Evolutionary conservation across 1,140 invertebrate genomes (phyloP), one percentile per base, ranked within the genome.

Genomic region (Hylaeus anthracinus): DNA sequence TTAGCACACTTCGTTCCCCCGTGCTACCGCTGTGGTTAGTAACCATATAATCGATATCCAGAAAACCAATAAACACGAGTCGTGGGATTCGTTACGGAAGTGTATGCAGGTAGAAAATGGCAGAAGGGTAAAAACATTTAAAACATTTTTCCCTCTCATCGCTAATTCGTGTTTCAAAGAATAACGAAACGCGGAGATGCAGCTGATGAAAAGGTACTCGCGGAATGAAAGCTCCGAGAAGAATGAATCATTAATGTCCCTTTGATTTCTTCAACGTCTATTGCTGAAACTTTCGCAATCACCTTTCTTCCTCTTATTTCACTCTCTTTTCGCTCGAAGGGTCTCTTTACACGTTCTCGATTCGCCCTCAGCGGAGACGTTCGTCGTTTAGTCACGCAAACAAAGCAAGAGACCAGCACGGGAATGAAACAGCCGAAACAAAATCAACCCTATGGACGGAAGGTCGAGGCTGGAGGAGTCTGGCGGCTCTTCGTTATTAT

Each of bases 401-500:
- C 58, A 39, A 78, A 75, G 58, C 66, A 53, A 48, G 43, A 39
- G 65, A 58, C 60, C 48, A 4, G 55, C 5, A 14, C 15, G 53
- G 48, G 69, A 72, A 66, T 56, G 86, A 69, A 66, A 41, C 39
- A n/a, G 60, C 26, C 66, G 83, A 90, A 87, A 89, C 87, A 90
- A 90, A 90, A 87, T 78, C 78, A 72, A 74, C 71, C 80, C 55
- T 69, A n/a, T 61, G 61, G 81, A 82, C 60, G 73, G 43, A 26
- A n/a, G 51, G 61, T 58, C 15, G n/a, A 15, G 2, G 56, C 56
- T 15, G 26, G 39, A 6, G 80, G 64, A 82, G 72, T 66, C 71
- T 69, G 73, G 60, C 69, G 69, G 53, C 64, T 51, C 61, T 80
- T 67, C 75, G 71, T 90, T 86, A 91, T 91, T 91, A 90, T 91